Evolutionary conservation across 1,140 invertebrate species (phyloP).

Genomic region (Lordiphosa mommai): DNA sequence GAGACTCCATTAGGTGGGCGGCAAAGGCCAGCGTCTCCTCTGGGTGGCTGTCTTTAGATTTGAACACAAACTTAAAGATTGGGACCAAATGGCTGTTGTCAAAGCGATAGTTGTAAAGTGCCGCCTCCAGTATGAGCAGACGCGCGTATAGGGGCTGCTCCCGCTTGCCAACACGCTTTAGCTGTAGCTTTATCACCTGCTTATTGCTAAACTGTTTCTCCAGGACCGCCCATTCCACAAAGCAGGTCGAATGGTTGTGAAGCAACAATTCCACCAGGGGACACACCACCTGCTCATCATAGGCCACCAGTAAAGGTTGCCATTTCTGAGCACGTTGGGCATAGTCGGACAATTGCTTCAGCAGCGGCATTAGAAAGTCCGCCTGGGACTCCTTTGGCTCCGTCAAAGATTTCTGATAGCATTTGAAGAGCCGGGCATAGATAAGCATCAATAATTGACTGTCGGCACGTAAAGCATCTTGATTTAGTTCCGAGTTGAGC

Average conservation of each 20-base stretch:
- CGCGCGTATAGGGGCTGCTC: conserved; percentile 22
- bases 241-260: conserved; percentile 21
- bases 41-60: too few relatives aligned
- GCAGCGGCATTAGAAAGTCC: conserved; percentile 40
- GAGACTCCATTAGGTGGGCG: conserved; percentile 38
- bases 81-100: accelerated
- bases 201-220: conserved; percentile 27
- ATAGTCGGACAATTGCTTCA: conserved; percentile 48
- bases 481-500: conserved; percentile 51
- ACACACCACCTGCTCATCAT: conserved; percentile 19
- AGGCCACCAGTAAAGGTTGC: conserved; percentile 1
- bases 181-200: neutral
- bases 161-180: neutral
- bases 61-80: neutral
- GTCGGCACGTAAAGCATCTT: conserved; percentile 54
- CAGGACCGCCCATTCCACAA: conserved; percentile 49
- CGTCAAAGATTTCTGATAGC: conserved; percentile 45
- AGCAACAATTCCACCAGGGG: conserved; percentile 45
- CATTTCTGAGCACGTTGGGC: conserved; percentile 39
- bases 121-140: conserved; percentile 33
- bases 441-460: conserved; percentile 27
- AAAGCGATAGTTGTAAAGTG: conserved; percentile 24
- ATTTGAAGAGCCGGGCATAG: conserved; percentile 38
- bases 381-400: conserved; percentile 16
- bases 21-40: conserved; percentile 4